Base-by-base conservation (phyloP, 2,797 vertebrate genomes). In the Myoxocephalus aenaeus region DNA sequence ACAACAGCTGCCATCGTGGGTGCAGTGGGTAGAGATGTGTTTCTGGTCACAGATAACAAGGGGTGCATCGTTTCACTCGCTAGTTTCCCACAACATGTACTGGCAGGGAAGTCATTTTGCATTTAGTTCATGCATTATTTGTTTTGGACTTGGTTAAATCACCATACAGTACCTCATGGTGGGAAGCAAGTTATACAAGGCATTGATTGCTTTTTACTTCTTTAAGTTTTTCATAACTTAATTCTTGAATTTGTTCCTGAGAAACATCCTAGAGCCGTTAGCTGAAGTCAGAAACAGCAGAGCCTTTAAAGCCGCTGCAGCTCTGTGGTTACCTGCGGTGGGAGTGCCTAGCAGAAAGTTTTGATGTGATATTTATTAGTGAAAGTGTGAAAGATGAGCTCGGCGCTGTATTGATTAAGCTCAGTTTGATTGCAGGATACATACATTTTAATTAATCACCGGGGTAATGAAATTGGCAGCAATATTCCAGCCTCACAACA, bases 381-480 rank as follows among this genome's bases (percentile, higher is more conserved):
- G 58, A 81, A 79, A 70, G 62, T 70, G 42, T 65, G 75, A 80
- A 77, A 82, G 80, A 85, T 81, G 76, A 87, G 80, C 58, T 10
- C 0, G 3, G 42, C 32, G 15, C 65, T 36, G 13, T 85, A 91
- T 90, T 82, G 85, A 92, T 91, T 81, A 64, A 51, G 53, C 71
- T 80, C 65, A 69, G 87, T 90, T 80, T 91, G 89, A 93, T 83
- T 81, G 81, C 77, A 70, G 74, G 56, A 81, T 87, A 81, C 80
- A 86, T 85, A 70, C n/a, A 11, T 68, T 92, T 92, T 93, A 93
- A 93, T 93, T 92, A 93, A 90, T 87, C 90, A 90, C 80, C 40
- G 57, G 87, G 82, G 90, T 92, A 92, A 93, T 94, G 69, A 90
- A 88, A 90, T 85, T 84, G 81, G 76, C 82, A 85, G 76, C 50